Evolutionary conservation across 2,113 vertebrate species (phyloP), one percentile per base, ranked within the genome.

Genomic region (Leucoraja erinaceus): DNA sequence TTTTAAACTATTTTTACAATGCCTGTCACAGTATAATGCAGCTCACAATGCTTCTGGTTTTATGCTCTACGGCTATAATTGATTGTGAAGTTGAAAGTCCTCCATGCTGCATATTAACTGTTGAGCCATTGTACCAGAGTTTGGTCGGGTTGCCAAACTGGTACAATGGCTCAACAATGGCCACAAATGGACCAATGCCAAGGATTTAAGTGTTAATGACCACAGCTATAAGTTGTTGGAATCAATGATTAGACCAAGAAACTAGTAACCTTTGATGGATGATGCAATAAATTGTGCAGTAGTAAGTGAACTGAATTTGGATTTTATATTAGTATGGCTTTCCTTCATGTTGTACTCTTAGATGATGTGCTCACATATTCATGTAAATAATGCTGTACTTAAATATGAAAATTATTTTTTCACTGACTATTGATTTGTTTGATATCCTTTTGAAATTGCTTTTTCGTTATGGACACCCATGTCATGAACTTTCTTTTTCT

Each of bases 251-350:
- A n/a, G 81, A 84, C 61, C 14, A 56, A 63, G 12, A 88, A 88
- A 88, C 22, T 11, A 59, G 20, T 25, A 61, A 61, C 59, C 59
- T 5, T 61, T 31, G 59, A 63, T n/a, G 59, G 63, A 88, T 63
- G 10, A 91, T 91, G 20, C 33, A 22, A 2, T 25, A 68, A 68
- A 38, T 68, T 25, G 20, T 88, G 63, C 63, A 20, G 18, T 25
- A 81, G 22, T 81, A 78, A 33, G 33, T 88, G 90, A 72, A 91
- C 9, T 63, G 38, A 54, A 91, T 72, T 90, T 91, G 20, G 47
- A 91, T 25, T 31, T 25, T 70, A 20, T 47, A 8, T 91, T 72
- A 10, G 66, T 11, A 72, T n/a, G 47, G 31, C 63, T 90, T 70
- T 33, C 31, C 68, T 14, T 20, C n/a, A 33, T 70, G 88, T 90